phyloP scores from a whole-genome alignment of 2,888 invertebrate genomes.

The Eudasyphora cyanicolor region DNA sequence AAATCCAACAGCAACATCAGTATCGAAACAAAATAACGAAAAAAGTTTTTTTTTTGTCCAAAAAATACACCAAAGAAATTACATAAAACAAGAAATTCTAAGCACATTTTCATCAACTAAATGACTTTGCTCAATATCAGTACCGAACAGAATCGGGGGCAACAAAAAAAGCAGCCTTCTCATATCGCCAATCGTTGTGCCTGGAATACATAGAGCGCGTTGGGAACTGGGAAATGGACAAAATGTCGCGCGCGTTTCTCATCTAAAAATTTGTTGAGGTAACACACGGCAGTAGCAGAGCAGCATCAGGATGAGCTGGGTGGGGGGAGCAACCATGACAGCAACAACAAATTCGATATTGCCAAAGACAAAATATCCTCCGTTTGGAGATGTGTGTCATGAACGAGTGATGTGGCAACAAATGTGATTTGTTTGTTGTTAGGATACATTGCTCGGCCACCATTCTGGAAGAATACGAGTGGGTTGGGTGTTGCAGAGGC shows the following conservation, averaged over 20 bases:
- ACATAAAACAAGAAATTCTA: slow-evolving; percentile 54
- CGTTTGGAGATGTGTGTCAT: background rate
- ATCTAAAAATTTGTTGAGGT: slow-evolving; percentile 55
- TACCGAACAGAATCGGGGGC: slow-evolving; percentile 3
- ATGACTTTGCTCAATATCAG: slow-evolving; percentile 59
- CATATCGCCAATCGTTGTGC: background rate
- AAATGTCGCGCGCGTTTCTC: slow-evolving; percentile 50
- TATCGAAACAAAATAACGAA: background rate
- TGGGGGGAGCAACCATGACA: slow-evolving; percentile 9
- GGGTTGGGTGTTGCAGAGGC: no score
- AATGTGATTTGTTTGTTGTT: background rate
- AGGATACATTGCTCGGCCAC: slow-evolving; percentile 7
- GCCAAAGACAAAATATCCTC: slow-evolving; percentile 41
- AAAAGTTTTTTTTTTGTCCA: no score
- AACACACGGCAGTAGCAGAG: slow-evolving; percentile 29
- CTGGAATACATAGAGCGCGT: background rate
- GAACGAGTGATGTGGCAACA: background rate
- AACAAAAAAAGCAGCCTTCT: background rate
- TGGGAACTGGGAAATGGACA: slow-evolving; percentile 25
- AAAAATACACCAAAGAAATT: slow-evolving; percentile 37
- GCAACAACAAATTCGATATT: slow-evolving; percentile 30
- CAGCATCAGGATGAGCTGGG: no score
- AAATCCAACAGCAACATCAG: slow-evolving; percentile 18
- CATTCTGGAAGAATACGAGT: no score
- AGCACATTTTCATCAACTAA: slow-evolving; percentile 66